These are phyloP conservation scores for Drosophila ustulata DNA, from an alignment of 2,888 invertebrate genomes.

Conservation along the genomic window DNA sequence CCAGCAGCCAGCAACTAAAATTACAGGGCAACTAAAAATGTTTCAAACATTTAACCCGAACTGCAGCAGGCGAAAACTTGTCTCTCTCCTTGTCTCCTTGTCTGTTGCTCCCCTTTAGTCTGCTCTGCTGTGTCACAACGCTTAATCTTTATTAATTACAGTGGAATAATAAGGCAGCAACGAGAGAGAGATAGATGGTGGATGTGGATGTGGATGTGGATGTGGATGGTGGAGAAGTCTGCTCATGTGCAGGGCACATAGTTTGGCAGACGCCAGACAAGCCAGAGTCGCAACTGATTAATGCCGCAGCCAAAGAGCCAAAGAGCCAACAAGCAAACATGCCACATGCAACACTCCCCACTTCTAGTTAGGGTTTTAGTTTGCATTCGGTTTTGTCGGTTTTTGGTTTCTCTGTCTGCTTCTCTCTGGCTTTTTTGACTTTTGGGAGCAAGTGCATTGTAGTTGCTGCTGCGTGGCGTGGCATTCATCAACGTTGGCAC, in stretches of 20 bases:
- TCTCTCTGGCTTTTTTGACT: slow-evolving; percentile 29
- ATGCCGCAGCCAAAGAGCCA: slow-evolving; percentile 62
- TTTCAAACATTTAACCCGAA: slow-evolving; percentile 52
- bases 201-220: not conserved
- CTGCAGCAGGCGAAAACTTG: slow-evolving; percentile 42
- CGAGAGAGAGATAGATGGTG: slow-evolving; percentile 51
- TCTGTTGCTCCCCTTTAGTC: slow-evolving; percentile 13
- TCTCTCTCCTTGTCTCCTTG: slow-evolving; percentile 44
- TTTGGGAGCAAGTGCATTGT: slow-evolving; percentile 53
- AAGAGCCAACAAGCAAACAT: slow-evolving; percentile 72
- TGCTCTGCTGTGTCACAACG: slow-evolving; percentile 71
- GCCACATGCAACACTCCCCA: slow-evolving; percentile 65
- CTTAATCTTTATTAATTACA: slow-evolving; percentile 84
- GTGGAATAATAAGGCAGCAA: slow-evolving; percentile 77
- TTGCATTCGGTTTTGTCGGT: slow-evolving; percentile 15
- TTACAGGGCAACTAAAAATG: slow-evolving; percentile 65
- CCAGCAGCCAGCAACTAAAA: slow-evolving; percentile 39
- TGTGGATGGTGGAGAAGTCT: slow-evolving; percentile 19
- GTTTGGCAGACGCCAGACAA: slow-evolving; percentile 59
- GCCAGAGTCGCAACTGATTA: slow-evolving; percentile 55
- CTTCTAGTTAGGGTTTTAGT: slow-evolving; percentile 51
- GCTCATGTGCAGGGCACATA: slow-evolving; percentile 48
- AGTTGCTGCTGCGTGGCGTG: slow-evolving; percentile 35
- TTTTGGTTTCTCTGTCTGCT: slow-evolving; percentile 21
- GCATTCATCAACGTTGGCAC: slow-evolving; percentile 74